Evolutionary conservation across 1,140 invertebrate genomes (phyloP), one percentile per base, ranked within the genome.

Genomic region (Elysia chlorotica): DNA sequence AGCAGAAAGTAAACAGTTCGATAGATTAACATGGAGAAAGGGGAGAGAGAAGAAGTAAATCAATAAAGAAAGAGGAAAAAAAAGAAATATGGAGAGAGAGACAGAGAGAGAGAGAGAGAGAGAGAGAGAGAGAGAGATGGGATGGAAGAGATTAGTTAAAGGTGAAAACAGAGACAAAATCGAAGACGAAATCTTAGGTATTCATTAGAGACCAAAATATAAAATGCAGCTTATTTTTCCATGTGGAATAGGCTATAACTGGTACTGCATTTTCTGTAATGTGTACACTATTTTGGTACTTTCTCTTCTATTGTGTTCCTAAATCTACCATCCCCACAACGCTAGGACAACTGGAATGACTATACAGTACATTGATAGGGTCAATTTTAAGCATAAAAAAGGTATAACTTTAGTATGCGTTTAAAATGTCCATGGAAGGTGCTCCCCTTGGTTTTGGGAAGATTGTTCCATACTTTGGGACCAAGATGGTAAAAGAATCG

Each of bases 91-190:
- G 56, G 28, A 17, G 14, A 59, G 6, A 25, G 25, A 59, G 14
- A 59, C 10, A 25, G 28, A 59, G 10, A 59, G 14, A 17, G 25
- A 59, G 28, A 6, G 28, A 25, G 25, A 62, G 59, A 31, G 59
- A 62, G 59, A 62, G 59, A 30, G 59, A 62, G 28, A 62, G 59
- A 62, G 59, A 62, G 59, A 62, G 59, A 62, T 25, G 35, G 59
- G n/a, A 33, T 31, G 59, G 35, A n/a, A 30, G 6, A 62, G 28
- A 6, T 6, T 5, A 4, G 35, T 6, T 31, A 33, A 62, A n/a
- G 30, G 6, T 31, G 28, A 62, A 33, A 62, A n/a, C 4, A n/a
- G 30, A 3, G 21, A n/a, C n/a, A 3, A 56, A 28, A 56, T 6
- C 4, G 54, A 56, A 28, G 21, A n/a, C n/a, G 59, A 62, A 4